These are phyloP conservation scores for Orcinus orca DNA, from an alignment of 2,113 vertebrate genomes.

Conservation along the genomic window DNA sequence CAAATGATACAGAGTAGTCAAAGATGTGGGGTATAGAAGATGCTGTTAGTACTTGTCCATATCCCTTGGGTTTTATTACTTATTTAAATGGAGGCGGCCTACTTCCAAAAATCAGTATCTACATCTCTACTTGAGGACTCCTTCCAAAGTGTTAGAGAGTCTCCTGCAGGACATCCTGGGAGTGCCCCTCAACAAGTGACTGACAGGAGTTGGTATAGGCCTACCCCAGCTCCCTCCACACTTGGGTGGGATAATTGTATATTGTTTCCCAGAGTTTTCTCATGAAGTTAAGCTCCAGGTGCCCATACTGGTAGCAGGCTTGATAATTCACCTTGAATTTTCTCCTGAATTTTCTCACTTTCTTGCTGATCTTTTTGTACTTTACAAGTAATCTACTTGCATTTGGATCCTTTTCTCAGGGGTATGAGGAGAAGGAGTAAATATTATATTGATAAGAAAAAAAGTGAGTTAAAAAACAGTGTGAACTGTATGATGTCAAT, in stretches of 20 bases:
- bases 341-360: not conserved
- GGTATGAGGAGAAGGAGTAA: not conserved
- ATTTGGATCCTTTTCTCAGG: not conserved
- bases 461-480: not conserved
- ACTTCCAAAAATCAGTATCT: not conserved
- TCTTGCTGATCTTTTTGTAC: not conserved
- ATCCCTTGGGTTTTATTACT: not conserved
- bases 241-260: not conserved
- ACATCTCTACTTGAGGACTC: not conserved
- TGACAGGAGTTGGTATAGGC: not conserved
- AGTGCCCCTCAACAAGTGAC: not conserved
- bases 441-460: constrained; percentile 19
- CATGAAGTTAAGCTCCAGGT: not conserved
- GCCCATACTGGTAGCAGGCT: not conserved
- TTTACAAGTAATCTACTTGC: not conserved
- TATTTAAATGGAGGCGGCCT: not conserved
- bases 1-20: not conserved
- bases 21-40: not conserved
- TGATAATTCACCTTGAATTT: not conserved
- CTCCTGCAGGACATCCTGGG: not conserved
- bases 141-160: not conserved
- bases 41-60: not conserved
- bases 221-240: not conserved
- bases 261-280: constrained; percentile 32
- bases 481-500: not conserved